Evolutionary conservation across 2,113 vertebrate species (phyloP).

Genomic region (Brienomyrus longianalis): DNA sequence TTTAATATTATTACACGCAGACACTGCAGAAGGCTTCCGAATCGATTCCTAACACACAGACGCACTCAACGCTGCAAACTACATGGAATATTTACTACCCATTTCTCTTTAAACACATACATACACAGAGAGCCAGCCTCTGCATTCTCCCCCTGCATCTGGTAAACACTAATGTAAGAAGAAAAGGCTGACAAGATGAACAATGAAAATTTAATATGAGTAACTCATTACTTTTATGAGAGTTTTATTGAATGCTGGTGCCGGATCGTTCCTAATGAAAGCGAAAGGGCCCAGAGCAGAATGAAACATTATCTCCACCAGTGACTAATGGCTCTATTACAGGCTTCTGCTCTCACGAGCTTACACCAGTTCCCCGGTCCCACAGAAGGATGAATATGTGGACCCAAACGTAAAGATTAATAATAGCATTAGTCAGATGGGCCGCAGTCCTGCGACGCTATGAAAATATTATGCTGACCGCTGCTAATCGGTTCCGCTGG

Average conservation of each 20-base stretch:
- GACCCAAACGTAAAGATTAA: constrained; percentile 18
- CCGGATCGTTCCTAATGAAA: constrained; percentile 12
- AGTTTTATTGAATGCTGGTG: constrained; percentile 23
- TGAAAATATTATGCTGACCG: constrained; percentile 17
- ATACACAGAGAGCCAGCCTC: background rate
- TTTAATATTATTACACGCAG: background rate
- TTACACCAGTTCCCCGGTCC: constrained; percentile 6
- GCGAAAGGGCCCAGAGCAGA: constrained; percentile 11
- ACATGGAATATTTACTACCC: background rate
- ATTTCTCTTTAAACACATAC: background rate
- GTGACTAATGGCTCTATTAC: constrained; percentile 24
- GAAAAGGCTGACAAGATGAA: background rate
- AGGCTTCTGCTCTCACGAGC: background rate
- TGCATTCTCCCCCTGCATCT: background rate
- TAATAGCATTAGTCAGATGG: constrained; percentile 21
- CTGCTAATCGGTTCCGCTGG: background rate
- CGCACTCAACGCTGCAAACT: background rate
- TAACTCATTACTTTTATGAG: constrained; percentile 22
- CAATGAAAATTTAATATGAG: constrained; percentile 19
- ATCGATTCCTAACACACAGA: background rate
- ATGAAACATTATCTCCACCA: constrained; percentile 15
- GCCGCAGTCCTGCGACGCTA: background rate
- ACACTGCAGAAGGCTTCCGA: background rate
- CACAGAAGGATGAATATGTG: background rate
- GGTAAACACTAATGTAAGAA: background rate